Percentiles rank a stretch among this genome's conserved stretches.
These are phyloP conservation scores for Lithodes maja DNA, from an alignment of 2,888 invertebrate species.

Conservation along the genomic window DNA sequence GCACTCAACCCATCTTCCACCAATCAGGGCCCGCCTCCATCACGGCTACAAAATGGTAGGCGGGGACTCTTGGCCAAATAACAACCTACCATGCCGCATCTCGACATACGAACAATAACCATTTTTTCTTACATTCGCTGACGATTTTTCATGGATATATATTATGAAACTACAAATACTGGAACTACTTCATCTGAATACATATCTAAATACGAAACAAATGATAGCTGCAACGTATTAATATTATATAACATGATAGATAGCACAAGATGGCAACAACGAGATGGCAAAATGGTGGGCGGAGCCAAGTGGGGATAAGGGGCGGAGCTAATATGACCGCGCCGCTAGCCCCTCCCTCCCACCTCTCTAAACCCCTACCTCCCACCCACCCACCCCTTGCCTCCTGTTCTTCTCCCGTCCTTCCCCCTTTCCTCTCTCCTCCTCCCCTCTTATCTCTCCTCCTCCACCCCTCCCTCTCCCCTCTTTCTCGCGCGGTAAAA, in stretches of 20 bases:
- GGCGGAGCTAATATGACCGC: constrained; percentile 53
- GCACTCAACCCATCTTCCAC: constrained; percentile 68
- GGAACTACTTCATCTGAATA: no score
- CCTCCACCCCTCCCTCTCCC: not conserved
- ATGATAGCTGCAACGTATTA: no score
- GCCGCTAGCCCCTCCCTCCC: constrained; percentile 31
- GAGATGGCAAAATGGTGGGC: constrained; percentile 50
- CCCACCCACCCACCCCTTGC: not conserved
- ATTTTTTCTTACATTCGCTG: not conserved
- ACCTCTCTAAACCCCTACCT: not conserved
- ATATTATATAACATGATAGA: no score
- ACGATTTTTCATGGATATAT: not conserved
- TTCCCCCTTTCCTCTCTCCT: not conserved
- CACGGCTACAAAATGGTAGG: constrained; percentile 67
- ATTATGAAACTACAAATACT: no score
- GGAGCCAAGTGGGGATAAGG: constrained; percentile 39
- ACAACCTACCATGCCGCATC: not conserved
- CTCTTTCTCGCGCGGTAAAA: constrained; percentile 10
- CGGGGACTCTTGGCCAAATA: constrained; percentile 46
- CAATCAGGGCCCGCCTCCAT: constrained; percentile 64
- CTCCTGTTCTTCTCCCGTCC: not conserved
- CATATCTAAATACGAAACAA: no score
- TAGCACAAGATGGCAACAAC: no score
- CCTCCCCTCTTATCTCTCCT: not conserved
- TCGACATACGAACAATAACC: not conserved